Evolutionary conservation across 2,113 vertebrate species (phyloP), one percentile per base, ranked within the genome.

Genomic region (Callospermophilus lateralis): DNA sequence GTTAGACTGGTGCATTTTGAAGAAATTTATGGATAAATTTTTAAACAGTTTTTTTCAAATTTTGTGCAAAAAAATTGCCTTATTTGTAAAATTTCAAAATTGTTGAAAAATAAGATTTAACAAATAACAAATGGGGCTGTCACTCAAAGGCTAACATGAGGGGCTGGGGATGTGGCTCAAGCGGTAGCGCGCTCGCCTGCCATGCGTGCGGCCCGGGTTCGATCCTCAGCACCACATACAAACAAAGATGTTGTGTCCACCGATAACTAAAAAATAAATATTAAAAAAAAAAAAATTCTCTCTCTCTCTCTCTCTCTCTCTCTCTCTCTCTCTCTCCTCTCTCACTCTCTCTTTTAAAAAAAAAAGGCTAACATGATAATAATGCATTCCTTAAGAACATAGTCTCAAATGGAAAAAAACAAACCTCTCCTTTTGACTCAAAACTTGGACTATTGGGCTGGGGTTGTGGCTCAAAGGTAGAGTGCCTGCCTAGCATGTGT

Each of bases 331-430:
- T n/a, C n/a, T n/a, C n/a, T n/a, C n/a, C n/a, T n/a, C n/a, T n/a
- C n/a, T n/a, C n/a, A n/a, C n/a, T n/a, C n/a, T n/a, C n/a, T n/a
- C n/a, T n/a, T n/a, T n/a, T n/a, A n/a, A n/a, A n/a, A n/a, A n/a
- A n/a, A n/a, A 86, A 97, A 94, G 73, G 28, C 28, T 32, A 93
- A 63, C 37, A 93, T 76, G 65, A 93, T 94, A 95, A 90, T 42
- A 95, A 89, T 55, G 20, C 78, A 84, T 86, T 95, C 96, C 76
- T 91, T 94, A 96, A 84, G 70, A 93, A 92, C 65, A 3, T 74
- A 95, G 51, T 97, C 61, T 79, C 78, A 93, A 85, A 55, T 89
- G 32, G 10, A 94, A 94, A 79, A 73, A 93, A 93, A 72, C 72
- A 89, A 85, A 73, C 1, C 61, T 70, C 84, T 91, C 42, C 93